Base-by-base conservation (phyloP, 1,140 invertebrate species). In the Rhyacophila brunnea region DNA sequence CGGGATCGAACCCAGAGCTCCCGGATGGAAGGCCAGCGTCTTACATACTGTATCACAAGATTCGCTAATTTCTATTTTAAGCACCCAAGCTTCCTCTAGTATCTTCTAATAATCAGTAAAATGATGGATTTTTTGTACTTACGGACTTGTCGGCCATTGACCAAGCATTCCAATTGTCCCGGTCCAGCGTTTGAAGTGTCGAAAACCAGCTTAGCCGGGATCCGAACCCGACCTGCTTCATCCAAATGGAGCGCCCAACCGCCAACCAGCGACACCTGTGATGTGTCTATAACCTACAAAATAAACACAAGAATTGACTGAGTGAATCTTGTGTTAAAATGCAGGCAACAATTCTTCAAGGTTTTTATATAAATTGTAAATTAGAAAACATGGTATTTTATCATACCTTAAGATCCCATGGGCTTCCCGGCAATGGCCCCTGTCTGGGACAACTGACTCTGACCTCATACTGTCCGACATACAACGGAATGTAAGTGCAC, bases 211-310 rank as follows among this genome's bases (percentile, higher is more conserved):
- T 90, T 89, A 9, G 84, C 85, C 0, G 87, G 86, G 6, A 96
- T 80, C 59, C 88, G 86, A 1, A 96, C 78, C 1, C 87, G 79
- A 13, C 87, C 89, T 34, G 90, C 81, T 13, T 87, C 89, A 15
- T 87, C 81, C 70, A 92, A 89, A 50, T 90, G 80, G 66, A 83
- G 81, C 11, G 90, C 86, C 92, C 93, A 96, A 0, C 95, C 92
- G 23, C 92, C 91, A 63, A 84, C 79, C 1, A 83, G 75, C 9
- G 80, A 70, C 1, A 85, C 84, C 13, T 81, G 81, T 42, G 75
- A 79, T 32, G 77, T 78, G 57, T 79, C 74, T 67, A 79, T 78
- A 0, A 78, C 75, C 74, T 77, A 44, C 1, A 18, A 49, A 14
- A 44, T 9, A 28, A 28, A 9, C 9, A 28, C 9, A 28, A 28